These are phyloP conservation scores for Euwallacea similis DNA, from an alignment of 1,140 invertebrate species.

Conservation along the genomic window DNA sequence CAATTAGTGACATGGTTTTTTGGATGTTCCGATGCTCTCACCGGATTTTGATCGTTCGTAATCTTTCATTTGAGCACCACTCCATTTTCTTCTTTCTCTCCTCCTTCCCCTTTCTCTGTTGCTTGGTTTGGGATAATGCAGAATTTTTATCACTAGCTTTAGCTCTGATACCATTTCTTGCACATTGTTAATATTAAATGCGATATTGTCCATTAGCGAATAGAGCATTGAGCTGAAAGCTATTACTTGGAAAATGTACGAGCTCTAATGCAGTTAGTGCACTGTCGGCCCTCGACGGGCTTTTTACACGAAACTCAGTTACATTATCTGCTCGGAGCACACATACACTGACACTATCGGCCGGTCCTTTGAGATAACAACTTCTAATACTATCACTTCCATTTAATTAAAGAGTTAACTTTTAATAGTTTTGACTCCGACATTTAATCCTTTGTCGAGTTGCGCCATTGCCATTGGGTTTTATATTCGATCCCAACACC, in stretches of 20 bases:
- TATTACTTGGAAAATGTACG: conserved; percentile 52
- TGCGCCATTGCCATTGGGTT: conserved; percentile 28
- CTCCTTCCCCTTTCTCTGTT: background rate
- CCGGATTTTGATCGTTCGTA: too few species aligned
- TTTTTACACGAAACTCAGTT: conserved; percentile 49
- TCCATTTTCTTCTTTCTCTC: too few species aligned
- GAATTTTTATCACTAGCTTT: conserved; percentile 31
- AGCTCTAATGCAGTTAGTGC: conserved; percentile 52
- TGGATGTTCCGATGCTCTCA: too few species aligned
- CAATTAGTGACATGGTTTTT: too few species aligned
- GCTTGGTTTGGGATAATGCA: conserved; percentile 1
- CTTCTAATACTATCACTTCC: conserved; percentile 38
- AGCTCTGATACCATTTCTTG: conserved; percentile 1
- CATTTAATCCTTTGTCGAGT: conserved; percentile 29
- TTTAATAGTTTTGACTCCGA: conserved; percentile 33
- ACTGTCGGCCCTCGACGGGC: conserved; percentile 42
- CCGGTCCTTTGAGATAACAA: conserved; percentile 39
- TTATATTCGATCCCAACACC: too few species aligned
- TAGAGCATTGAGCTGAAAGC: conserved; percentile 46
- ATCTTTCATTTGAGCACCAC: too few species aligned
- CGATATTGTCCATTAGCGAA: conserved; percentile 52
- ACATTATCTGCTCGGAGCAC: conserved; percentile 43
- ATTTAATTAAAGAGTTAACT: conserved; percentile 39
- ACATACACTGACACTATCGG: conserved; percentile 36
- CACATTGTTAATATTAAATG: conserved; percentile 41